Base-by-base conservation (phyloP, 2,888 invertebrate species). In the Conomelus anceps region DNA sequence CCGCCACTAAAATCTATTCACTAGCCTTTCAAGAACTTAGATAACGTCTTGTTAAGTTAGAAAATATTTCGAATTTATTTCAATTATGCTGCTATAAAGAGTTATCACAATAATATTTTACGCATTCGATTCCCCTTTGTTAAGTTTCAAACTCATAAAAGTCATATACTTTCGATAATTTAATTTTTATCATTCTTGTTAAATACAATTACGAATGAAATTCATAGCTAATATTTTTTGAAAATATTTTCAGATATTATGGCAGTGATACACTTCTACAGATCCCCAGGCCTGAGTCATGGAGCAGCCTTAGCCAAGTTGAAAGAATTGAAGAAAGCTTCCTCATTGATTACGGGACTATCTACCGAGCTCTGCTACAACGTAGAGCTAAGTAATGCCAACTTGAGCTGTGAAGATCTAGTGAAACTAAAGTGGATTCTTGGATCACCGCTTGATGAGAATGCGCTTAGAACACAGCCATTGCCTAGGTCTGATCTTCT, bases 361-460 rank as follows among this genome's bases (percentile, higher is more conserved):
- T 94, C 95, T 89, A 96, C 96, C 7, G 98, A 98, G 94, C 94
- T 96, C 91, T 98, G 98, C 93, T 98, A 96, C 93, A 96, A 98
- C 93, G 95, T 98, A 90, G 96, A 97, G 93, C 93, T 95, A 23
- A 93, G 92, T 22, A 93, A 93, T 63, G 93, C 94, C 84, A 93
- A 94, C 26, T 94, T 95, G 90, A 96, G 97, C 91, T 94, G 95
- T 41, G 94, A 95, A 90, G 29, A 24, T 23, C 29, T 86, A n/a
- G n/a, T n/a, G 20, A 94, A 96, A 90, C 92, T 98, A 89, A 94
- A 95, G 92, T 98, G 98, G 98, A 94, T 98, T 9, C 94, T 98
- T 0, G 95, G 95, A 91, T 96, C 96, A 84, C 96, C 96, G 0
- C 95, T 97, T 87, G 94, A 95, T 90, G 95, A 95, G 0, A 93